Evolutionary conservation across 2,888 invertebrate genomes (phyloP).

Genomic region (Pristionchus maxplancki): DNA sequence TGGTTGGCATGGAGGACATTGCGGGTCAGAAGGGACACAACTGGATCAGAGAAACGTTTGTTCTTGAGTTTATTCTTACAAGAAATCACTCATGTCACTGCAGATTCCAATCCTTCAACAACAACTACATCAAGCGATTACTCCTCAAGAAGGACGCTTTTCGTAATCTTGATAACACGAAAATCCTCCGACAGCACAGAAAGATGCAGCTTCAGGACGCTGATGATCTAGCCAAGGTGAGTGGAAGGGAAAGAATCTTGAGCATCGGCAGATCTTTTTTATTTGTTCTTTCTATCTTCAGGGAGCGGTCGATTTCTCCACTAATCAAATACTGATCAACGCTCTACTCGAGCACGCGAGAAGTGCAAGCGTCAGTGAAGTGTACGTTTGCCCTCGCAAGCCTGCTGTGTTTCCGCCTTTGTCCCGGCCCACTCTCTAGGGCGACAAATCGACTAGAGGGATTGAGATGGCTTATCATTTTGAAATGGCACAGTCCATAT

Average conservation of each 20-base stretch:
- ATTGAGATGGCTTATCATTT: no score
- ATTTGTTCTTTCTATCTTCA: no score
- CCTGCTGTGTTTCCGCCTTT: no score
- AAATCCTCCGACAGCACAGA: conserved; percentile 68
- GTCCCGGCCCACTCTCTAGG: no score
- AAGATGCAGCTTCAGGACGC: conserved; percentile 62
- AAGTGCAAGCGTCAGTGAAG: conserved; percentile 59
- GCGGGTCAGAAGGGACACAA: conserved; percentile 75
- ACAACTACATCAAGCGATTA: conserved; percentile 63
- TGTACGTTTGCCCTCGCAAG: conserved; percentile 53
- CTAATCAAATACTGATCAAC: conserved; percentile 63
- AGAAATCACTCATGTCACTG: no score
- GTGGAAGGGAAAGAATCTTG: neutral
- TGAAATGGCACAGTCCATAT: no score
- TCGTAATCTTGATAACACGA: conserved; percentile 69
- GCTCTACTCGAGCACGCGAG: conserved; percentile 68
- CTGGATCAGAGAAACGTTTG: conserved; percentile 72
- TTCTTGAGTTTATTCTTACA: neutral
- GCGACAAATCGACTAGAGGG: no score
- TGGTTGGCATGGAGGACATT: conserved; percentile 77
- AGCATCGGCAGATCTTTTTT: no score
- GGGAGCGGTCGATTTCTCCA: conserved; percentile 60
- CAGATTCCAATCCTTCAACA: conserved; percentile 64
- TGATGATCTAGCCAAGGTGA: conserved; percentile 57
- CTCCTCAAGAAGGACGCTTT: conserved; percentile 67